Conservation (phyloP, 1,140 invertebrate species). For the Bombus confusus region DNA sequence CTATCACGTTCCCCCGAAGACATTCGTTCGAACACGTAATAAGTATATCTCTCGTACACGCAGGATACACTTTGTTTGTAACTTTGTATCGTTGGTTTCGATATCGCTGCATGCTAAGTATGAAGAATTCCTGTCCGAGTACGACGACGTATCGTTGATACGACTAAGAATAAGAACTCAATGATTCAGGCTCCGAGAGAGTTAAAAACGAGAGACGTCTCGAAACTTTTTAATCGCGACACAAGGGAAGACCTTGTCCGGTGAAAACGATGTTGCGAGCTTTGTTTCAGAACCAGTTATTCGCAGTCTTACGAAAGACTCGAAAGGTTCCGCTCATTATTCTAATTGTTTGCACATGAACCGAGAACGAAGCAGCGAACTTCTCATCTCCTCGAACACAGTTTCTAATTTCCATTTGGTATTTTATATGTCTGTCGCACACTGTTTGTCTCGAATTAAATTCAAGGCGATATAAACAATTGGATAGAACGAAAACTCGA, state of each 20-base stretch:
- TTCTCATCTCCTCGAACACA: background rate
- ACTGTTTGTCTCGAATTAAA: background rate
- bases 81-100: constrained; percentile 76
- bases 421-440: background rate
- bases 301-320: background rate
- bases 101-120: constrained; percentile 78
- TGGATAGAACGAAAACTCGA: background rate
- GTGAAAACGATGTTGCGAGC: no score
- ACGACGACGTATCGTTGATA: constrained; percentile 69
- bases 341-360: background rate
- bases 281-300: background rate
- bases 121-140: constrained; percentile 72
- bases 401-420: background rate
- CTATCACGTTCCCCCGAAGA: constrained; percentile 11
- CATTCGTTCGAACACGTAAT: constrained; percentile 50
- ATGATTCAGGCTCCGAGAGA: background rate
- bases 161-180: background rate
- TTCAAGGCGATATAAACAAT: background rate
- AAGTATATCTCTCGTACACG: constrained; percentile 54
- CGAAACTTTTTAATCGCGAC: background rate
- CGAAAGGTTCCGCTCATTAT: background rate
- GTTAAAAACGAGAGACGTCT: background rate
- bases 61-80: constrained; percentile 61
- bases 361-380: background rate
- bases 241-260: background rate